Evolutionary conservation across 2,113 vertebrate genomes (phyloP).

Genomic region (Falco punctatus): DNA sequence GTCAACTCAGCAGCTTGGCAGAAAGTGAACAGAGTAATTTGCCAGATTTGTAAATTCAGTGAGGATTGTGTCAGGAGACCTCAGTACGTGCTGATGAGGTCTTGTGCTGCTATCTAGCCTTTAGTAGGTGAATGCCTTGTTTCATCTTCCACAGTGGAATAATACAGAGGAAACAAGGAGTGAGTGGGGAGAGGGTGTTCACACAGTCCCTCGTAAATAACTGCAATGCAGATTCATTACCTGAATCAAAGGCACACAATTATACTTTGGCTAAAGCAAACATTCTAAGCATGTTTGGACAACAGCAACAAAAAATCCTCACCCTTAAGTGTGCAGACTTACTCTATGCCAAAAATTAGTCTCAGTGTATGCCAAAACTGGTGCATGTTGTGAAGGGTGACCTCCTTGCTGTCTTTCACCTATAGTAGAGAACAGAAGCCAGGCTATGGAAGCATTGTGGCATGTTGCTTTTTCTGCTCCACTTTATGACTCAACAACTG

Average conservation of each 20-base stretch:
- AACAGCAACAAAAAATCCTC: background rate
- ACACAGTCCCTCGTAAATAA: background rate
- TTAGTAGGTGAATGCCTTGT: background rate
- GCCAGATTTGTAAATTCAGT: background rate
- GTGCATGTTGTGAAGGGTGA: background rate
- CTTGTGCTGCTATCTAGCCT: background rate
- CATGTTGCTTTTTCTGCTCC: background rate
- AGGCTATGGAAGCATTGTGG: background rate
- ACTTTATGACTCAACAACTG: background rate
- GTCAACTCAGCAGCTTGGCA: background rate
- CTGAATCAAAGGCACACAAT: background rate
- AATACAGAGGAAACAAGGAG: background rate
- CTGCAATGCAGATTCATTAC: background rate
- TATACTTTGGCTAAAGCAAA: background rate
- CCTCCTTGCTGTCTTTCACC: background rate
- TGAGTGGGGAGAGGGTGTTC: background rate
- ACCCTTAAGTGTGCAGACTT: background rate
- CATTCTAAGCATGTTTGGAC: background rate
- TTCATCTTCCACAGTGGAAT: background rate
- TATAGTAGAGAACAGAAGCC: background rate
- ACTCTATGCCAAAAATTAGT: background rate
- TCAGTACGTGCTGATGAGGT: background rate
- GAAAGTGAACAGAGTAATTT: background rate
- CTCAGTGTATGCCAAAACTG: background rate
- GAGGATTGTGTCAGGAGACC: background rate